Conservation (phyloP, 1,140 invertebrate species). For the Littorina saxatilis region DNA sequence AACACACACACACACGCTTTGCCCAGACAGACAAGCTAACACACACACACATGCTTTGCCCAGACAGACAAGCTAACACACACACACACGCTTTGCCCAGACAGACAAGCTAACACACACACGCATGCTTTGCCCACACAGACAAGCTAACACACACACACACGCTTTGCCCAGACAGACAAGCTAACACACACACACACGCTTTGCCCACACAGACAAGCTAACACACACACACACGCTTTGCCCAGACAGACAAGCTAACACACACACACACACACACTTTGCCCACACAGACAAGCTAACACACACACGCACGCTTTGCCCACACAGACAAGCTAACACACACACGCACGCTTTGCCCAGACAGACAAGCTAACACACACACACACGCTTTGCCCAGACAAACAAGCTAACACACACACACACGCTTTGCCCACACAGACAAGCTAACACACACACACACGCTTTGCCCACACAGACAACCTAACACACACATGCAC, state of each 20-base stretch:
- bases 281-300: not conserved
- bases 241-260: not conserved
- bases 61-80: no score
- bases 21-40: no score
- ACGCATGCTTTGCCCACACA: not conserved
- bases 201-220: not conserved
- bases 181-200: conserved; percentile 1
- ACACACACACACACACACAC: not conserved
- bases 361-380: conserved; percentile 6
- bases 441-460: not conserved
- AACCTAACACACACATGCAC: not conserved
- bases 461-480: not conserved
- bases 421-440: not conserved
- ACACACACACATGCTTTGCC: no score
- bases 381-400: not conserved
- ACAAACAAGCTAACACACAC: conserved; percentile 9
- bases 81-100: not conserved
- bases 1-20: no score
- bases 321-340: conserved; percentile 1
- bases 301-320: not conserved
- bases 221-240: not conserved
- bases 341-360: not conserved
- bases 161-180: not conserved
- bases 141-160: not conserved
- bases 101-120: not conserved